Base-by-base conservation (phyloP, 1,140 invertebrate genomes). In the Drosophila nannoptera region DNA sequence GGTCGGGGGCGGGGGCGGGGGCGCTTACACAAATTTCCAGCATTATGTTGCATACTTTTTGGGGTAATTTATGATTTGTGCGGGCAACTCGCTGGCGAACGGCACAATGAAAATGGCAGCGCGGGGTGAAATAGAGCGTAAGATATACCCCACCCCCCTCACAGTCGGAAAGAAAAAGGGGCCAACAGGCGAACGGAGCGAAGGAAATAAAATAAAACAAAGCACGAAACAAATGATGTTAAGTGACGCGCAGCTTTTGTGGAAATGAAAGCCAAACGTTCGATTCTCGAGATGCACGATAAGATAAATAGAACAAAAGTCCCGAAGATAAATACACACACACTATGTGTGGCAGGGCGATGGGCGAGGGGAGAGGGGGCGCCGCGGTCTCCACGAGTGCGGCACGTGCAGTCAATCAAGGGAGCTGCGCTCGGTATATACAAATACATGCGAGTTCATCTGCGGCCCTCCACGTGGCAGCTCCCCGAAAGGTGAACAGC, bases 21-120 rank as follows among this genome's bases (percentile, higher is more conserved):
- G 78, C 78, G 78, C 65, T 84, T 78, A 73, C 73, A 80, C 80
- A 80, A 83, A 84, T 84, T 76, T 86, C 77, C 80, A 49, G 81
- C 74, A 86, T 84, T 83, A 83, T 83, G 80, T 84, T 84, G 80
- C 81, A 84, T 80, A 80, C 73, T 80, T 86, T 86, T 63, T 64
- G 50, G 73, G 70, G 81, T 84, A 84, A 84, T 84, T 84, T 84
- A 84, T 86, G 81, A 84, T 86, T 84, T 84, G 22, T 22, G 16
- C 12, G 60, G 48, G 43, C 53, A 60, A 22, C 45, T 43, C 36
- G 29, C 12, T 49, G 33, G 33, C 48, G 35, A 46, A 36, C 45
- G 22, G 22, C 7, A 50, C 22, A 61, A 61, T 50, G 53, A 52
- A 55, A 53, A 35, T 16, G 7, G n/a, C 14, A 38, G n/a, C 14